These are phyloP conservation scores for Oconnorella tubifera DNA, from an alignment of 2,888 invertebrate species.

Conservation along the genomic window DNA sequence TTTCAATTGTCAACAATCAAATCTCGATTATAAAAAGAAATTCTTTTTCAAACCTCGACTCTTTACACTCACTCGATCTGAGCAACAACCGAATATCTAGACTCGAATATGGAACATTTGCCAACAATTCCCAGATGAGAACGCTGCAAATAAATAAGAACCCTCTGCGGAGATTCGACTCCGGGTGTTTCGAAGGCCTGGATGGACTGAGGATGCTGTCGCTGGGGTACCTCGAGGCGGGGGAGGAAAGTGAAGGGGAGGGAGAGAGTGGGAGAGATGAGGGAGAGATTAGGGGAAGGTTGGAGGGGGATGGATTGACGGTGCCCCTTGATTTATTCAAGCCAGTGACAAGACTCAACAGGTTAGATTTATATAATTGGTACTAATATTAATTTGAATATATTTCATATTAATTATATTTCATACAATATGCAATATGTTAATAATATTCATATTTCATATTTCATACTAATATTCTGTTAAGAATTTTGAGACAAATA, in stretches of 20 bases:
- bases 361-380: too few species aligned
- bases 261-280: neutral
- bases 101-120: constrained; percentile 17
- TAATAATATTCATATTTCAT: too few species aligned
- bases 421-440: too few species aligned
- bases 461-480: too few species aligned
- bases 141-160: constrained; percentile 24
- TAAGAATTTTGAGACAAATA: too few species aligned
- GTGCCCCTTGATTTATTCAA: neutral
- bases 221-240: constrained; percentile 22
- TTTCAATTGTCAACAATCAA: constrained; percentile 34
- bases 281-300: neutral
- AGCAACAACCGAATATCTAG: constrained; percentile 28
- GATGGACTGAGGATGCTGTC: constrained; percentile 15
- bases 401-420: too few species aligned
- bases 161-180: constrained; percentile 18
- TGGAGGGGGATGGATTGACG: too few species aligned
- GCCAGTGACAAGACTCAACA: constrained; percentile 10
- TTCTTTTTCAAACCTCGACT: constrained; percentile 20
- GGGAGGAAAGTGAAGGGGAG: neutral
- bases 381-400: too few species aligned
- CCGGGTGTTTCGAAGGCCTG: constrained; percentile 16
- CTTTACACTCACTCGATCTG: constrained; percentile 28
- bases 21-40: constrained; percentile 21
- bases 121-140: constrained; percentile 10